These are phyloP conservation scores for Lacanobia oleracea DNA, from an alignment of 2,888 invertebrate species.

Conservation along the genomic window DNA sequence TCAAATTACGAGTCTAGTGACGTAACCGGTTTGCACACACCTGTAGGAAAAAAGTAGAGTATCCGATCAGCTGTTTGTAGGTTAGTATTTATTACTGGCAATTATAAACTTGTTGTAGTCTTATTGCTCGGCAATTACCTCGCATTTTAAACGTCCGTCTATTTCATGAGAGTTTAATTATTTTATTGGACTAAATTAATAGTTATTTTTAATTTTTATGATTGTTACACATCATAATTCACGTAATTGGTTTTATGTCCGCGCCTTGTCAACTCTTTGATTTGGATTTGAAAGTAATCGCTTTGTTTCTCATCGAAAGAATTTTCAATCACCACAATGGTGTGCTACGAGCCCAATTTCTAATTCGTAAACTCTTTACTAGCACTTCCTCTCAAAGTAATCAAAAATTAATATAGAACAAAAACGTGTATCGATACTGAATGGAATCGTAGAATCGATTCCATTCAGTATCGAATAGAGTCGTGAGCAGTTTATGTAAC, in stretches of 20 bases:
- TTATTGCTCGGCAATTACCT: slow-evolving; percentile 58
- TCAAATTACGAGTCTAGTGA: slow-evolving; percentile 72
- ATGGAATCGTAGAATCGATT: no score
- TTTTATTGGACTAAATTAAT: slow-evolving; percentile 58
- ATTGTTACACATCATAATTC: slow-evolving; percentile 30
- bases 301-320: background rate
- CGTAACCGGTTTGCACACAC: slow-evolving; percentile 75
- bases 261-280: slow-evolving; percentile 15
- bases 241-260: slow-evolving; percentile 16
- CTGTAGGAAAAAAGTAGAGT: slow-evolving; percentile 70
- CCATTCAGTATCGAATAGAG: slow-evolving; percentile 63
- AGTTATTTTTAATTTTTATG: slow-evolving; percentile 37
- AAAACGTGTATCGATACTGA: slow-evolving; percentile 57
- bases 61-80: slow-evolving; percentile 71
- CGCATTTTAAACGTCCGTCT: slow-evolving; percentile 48
- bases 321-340: background rate
- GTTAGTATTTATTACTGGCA: slow-evolving; percentile 63
- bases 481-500: slow-evolving; percentile 65
- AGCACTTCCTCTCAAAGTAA: slow-evolving; percentile 29
- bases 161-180: slow-evolving; percentile 48
- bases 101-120: slow-evolving; percentile 61
- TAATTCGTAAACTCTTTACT: slow-evolving; percentile 9
- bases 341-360: background rate
- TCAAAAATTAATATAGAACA: slow-evolving; percentile 55
- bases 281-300: background rate